Evolutionary conservation across 2,888 invertebrate species (phyloP).

Genomic region (Stramonita haemastoma): DNA sequence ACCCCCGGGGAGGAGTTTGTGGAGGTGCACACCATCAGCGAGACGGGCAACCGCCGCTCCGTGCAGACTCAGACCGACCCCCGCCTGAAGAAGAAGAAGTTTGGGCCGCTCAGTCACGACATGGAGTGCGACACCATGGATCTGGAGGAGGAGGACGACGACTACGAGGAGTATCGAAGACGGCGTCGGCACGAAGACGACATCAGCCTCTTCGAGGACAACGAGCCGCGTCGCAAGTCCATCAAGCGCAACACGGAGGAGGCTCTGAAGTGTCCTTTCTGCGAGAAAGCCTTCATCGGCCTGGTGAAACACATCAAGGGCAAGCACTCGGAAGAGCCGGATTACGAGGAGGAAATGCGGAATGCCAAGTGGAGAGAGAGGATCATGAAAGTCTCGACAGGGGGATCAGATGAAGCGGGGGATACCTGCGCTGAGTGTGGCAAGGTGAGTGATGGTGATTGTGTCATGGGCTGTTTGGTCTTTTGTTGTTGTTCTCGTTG

Average conservation of each 20-base stretch:
- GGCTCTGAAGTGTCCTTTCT: slow-evolving; percentile 73
- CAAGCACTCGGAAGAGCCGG: slow-evolving; percentile 71
- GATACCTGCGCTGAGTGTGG: slow-evolving; percentile 73
- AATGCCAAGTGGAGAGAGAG: slow-evolving; percentile 74
- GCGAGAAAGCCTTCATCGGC: slow-evolving; percentile 73
- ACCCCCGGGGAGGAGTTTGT: slow-evolving; percentile 67
- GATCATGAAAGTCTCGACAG: slow-evolving; percentile 73
- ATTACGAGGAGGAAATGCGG: slow-evolving; percentile 73
- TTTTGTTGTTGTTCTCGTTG: too few species aligned
- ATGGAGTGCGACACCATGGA: slow-evolving; percentile 62
- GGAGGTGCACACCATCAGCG: slow-evolving; percentile 70
- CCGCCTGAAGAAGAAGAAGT: slow-evolving; percentile 70
- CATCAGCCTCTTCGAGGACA: slow-evolving; percentile 69
- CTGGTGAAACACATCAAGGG: slow-evolving; percentile 73
- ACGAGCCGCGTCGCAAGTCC: slow-evolving; percentile 66
- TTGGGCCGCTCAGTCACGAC: slow-evolving; percentile 66
- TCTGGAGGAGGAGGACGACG: slow-evolving; percentile 59
- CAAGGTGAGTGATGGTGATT: slow-evolving; percentile 49
- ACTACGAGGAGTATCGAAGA: slow-evolving; percentile 44
- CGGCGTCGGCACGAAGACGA: slow-evolving; percentile 64
- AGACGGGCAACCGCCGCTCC: slow-evolving; percentile 66
- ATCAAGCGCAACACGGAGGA: slow-evolving; percentile 71
- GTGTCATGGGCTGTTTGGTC: too few species aligned
- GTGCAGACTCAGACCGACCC: slow-evolving; percentile 74
- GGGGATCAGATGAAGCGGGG: slow-evolving; percentile 67